phyloP scores from a whole-genome alignment of 1,140 invertebrate species.

The Leucophenga varia region DNA sequence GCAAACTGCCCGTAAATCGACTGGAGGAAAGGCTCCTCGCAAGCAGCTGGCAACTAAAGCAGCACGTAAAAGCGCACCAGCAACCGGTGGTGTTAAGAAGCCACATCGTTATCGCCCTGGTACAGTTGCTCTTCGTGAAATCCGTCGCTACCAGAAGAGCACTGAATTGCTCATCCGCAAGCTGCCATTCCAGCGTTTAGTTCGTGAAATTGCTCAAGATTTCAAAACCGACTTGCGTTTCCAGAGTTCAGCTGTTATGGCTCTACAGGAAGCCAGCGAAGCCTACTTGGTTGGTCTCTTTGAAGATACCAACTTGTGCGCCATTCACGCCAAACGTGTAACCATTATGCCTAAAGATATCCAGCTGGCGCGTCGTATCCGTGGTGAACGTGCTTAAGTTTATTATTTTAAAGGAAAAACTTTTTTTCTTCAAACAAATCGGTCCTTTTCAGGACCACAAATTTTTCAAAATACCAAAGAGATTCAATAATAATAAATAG shows the following conservation, averaged over 20 bases:
- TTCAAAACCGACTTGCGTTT: conserved; percentile 79
- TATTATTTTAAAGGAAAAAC: no score
- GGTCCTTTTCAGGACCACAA: conserved; percentile 18
- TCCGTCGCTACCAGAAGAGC: conserved; percentile 75
- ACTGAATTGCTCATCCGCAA: conserved; percentile 83
- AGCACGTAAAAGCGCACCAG: conserved; percentile 66
- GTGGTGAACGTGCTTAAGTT: conserved; percentile 66
- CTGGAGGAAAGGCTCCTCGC: conserved; percentile 80
- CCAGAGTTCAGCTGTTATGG: conserved; percentile 77
- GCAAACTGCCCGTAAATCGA: conserved; percentile 84
- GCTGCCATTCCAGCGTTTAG: conserved; percentile 82
- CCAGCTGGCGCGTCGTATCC: conserved; percentile 83
- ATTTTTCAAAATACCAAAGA: conserved; percentile 74
- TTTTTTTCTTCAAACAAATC: conserved; percentile 10
- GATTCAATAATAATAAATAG: no score
- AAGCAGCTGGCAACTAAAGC: conserved; percentile 72
- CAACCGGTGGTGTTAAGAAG: conserved; percentile 83
- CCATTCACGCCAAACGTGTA: conserved; percentile 91
- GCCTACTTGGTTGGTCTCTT: conserved; percentile 89
- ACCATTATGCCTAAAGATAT: conserved; percentile 97
- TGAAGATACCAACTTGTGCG: conserved; percentile 94
- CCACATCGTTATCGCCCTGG: conserved; percentile 77
- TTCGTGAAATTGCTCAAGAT: conserved; percentile 85
- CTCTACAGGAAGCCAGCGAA: conserved; percentile 81
- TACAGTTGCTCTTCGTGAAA: conserved; percentile 76